Percentiles rank a stretch among this genome's conserved stretches.
These are phyloP conservation scores for Subacronicta megacephala DNA, from an alignment of 2,888 invertebrate species.

Conservation along the genomic window DNA sequence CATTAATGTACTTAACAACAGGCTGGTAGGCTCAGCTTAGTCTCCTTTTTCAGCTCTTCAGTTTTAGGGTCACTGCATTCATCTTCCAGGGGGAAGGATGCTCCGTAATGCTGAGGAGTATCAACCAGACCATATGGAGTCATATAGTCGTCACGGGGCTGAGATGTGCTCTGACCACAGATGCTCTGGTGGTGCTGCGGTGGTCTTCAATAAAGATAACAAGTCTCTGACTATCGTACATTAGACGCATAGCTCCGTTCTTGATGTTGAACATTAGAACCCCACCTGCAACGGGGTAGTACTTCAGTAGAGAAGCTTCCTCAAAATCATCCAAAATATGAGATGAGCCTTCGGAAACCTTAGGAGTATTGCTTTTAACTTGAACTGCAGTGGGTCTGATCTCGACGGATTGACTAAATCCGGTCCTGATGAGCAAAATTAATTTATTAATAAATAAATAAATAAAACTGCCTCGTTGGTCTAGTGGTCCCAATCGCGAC, in stretches of 20 bases:
- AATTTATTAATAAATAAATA: no score
- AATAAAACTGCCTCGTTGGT: no score
- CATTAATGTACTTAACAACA: constrained; percentile 66
- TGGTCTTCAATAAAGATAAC: constrained; percentile 79
- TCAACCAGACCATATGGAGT: constrained; percentile 89
- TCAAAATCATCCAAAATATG: constrained; percentile 81
- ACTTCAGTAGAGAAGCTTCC: constrained; percentile 76
- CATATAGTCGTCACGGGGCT: constrained; percentile 89
- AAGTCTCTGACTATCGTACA: constrained; percentile 90
- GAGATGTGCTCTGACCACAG: constrained; percentile 91
- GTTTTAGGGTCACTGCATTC: constrained; percentile 82
- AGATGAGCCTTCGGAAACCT: constrained; percentile 72
- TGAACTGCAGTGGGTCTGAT: constrained; percentile 72
- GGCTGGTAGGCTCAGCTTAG: constrained; percentile 79
- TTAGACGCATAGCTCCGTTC: constrained; percentile 80
- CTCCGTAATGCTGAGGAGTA: constrained; percentile 87
- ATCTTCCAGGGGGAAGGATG: constrained; percentile 88
- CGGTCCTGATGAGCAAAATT: constrained; percentile 61
- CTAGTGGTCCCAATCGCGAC: no score
- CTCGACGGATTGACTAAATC: constrained; percentile 72
- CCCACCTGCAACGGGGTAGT: constrained; percentile 79
- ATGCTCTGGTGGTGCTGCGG: constrained; percentile 89
- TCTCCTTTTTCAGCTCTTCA: constrained; percentile 76
- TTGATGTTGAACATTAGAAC: constrained; percentile 35
- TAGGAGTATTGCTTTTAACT: constrained; percentile 81